phyloP scores from a whole-genome alignment of 1,140 invertebrate species.

The Hyles euphorbiae region DNA sequence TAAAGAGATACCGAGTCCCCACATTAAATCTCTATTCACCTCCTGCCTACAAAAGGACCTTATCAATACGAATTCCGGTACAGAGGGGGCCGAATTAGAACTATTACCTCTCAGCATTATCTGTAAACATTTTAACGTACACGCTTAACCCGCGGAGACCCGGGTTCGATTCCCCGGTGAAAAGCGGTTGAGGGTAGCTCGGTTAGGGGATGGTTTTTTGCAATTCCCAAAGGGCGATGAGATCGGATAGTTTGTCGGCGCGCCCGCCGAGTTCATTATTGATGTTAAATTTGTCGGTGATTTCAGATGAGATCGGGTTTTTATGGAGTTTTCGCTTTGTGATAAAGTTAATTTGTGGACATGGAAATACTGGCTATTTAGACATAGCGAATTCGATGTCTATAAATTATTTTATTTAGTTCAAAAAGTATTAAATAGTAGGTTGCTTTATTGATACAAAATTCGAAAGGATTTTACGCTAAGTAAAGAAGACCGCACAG shows the following conservation, averaged over 20 bases:
- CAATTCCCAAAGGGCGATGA: slow-evolving; percentile 48
- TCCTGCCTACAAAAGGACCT: neutral
- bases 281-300: slow-evolving; percentile 41
- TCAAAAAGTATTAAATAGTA: no score
- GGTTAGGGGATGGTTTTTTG: slow-evolving; percentile 52
- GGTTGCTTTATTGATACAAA: no score
- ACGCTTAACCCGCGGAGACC: slow-evolving; percentile 68
- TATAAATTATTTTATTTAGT: no score
- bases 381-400: no score
- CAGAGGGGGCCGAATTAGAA: slow-evolving; percentile 48
- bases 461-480: no score
- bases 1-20: slow-evolving; percentile 7
- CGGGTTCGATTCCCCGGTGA: slow-evolving; percentile 48
- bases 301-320: slow-evolving; percentile 8
- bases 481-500: no score
- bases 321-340: slow-evolving; percentile 13
- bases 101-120: slow-evolving; percentile 66
- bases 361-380: neutral
- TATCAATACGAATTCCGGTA: slow-evolving; percentile 9
- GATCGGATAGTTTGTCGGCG: slow-evolving; percentile 45
- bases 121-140: slow-evolving; percentile 72
- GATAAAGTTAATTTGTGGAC: neutral
- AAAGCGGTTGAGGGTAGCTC: slow-evolving; percentile 37
- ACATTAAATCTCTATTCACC: neutral
- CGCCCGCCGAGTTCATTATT: slow-evolving; percentile 40